Evolutionary conservation across 2,888 invertebrate species (phyloP), one percentile per base, ranked within the genome.

Genomic region (Crepidodera aurea): DNA sequence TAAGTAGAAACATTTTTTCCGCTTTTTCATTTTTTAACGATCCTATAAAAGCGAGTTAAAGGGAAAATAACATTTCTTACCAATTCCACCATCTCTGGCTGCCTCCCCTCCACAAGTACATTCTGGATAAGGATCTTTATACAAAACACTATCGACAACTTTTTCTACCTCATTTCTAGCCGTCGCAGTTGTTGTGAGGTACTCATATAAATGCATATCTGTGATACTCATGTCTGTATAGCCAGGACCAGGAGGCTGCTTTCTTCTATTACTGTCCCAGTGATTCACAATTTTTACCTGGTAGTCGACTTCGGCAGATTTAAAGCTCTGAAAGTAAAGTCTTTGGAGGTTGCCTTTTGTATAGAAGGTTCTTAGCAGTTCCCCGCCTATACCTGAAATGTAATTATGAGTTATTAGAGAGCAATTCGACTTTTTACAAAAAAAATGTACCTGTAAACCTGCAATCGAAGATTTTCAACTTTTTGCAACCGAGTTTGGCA

Each of bases 401-500:
- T 25, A 37, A 15, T 53, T 1, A 46, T 12, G 8, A 42, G 10
- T 44, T 10, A 18, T 19, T 8, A 19, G 7, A 16, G 44, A 15
- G 22, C 16, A 19, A n/a, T 1, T 34, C 13, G n/a, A 25, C 12
- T 8, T 19, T 1, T 50, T 27, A 13, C 1, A 7, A n/a, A n/a
- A 25, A 25, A 25, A 25, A 25, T 25, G 7, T 69, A 79, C 79
- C 74, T 66, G 79, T 78, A 63, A 80, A 77, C 50, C 80, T 71
- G n/a, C 75, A 73, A 65, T 81, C 80, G n/a, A 79, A 69, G 2
- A 79, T 70, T 71, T 77, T 78, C 42, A 90, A 78, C 1, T 81
- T 77, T 69, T 83, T 83, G 77, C 89, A 92, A 0, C 93, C 93
- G 75, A 89, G 81, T 0, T 89, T 85, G 0, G 92, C 88, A 60